Base-by-base conservation (phyloP, 2,113 vertebrate genomes). In the Cottus gobio region DNA sequence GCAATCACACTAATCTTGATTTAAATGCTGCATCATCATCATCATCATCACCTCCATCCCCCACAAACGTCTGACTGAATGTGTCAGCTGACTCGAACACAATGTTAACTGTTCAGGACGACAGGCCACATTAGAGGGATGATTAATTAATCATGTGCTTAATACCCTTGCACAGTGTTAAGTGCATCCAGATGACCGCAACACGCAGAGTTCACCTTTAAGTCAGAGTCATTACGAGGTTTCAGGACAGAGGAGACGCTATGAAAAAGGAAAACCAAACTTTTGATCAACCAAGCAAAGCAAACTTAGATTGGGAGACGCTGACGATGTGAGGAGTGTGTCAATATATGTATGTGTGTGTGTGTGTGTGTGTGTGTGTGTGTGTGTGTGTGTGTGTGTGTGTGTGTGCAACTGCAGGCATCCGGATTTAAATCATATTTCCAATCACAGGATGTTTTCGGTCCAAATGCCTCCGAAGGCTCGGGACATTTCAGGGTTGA, bases 61-160 rank as follows among this genome's bases (percentile, higher is more conserved):
- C 37, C 10, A 0, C 39, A 57, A 75, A 31, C 15, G 15, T 44
- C 61, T 22, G 11, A 28, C n/a, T 58, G 65, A 62, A 36, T 5
- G 56, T 37, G 66, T 63, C 68, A 62, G 73, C 42, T 61, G 64
- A 75, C 30, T 65, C 15, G 0, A 81, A 74, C 74, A 67, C 57
- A 36, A 66, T 72, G 71, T 71, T 74, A 76, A 71, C 54, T 37
- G 68, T 37, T 67, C 28, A 50, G 52, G 56, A 71, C 28, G 50
- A 86, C 74, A 80, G 68, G n/a, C 71, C 2, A 57, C 52, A 61
- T 79, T 77, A 80, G 68, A 82, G 69, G 78, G 71, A 75, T 75
- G 83, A 93, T 89, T 85, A 74, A 91, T 91, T 80, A 82, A 89
- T 82, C 66, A 58, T 78, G 72, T 34, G 63, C 42, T 77, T 66